Conservation (phyloP, 2,797 vertebrate species). For the Catamblyrhynchus diadema region DNA sequence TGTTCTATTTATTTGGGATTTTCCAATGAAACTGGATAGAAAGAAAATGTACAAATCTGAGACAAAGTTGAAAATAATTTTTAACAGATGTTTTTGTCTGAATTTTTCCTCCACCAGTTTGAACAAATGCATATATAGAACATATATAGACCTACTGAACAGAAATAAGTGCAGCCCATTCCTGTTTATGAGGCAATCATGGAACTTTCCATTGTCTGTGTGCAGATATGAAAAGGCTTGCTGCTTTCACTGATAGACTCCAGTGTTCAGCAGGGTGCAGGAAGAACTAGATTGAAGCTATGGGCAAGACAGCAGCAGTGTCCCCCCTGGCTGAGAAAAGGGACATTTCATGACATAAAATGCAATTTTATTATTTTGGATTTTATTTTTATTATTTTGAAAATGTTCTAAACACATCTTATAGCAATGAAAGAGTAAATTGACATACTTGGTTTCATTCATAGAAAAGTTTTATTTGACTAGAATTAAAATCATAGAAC, state of each 20-base stretch:
- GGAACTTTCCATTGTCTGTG: background rate
- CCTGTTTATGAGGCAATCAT: background rate
- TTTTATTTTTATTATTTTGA: background rate
- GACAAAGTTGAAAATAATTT: slow-evolving; percentile 45
- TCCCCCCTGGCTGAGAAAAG: background rate
- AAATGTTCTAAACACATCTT: background rate
- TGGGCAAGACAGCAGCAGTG: background rate
- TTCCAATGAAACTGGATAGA: slow-evolving; percentile 65
- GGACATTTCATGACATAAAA: background rate
- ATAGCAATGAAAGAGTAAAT: slow-evolving; percentile 44
- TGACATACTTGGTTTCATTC: background rate
- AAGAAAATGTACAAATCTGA: slow-evolving; percentile 48
- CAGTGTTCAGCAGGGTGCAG: background rate
- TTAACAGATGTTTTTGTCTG: slow-evolving; percentile 44
- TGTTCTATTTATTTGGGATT: slow-evolving; percentile 68
- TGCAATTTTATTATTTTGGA: background rate
- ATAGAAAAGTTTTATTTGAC: background rate
- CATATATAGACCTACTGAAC: background rate
- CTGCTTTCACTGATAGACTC: background rate
- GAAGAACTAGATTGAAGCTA: background rate
- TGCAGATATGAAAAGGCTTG: background rate
- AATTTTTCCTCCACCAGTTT: slow-evolving; percentile 3
- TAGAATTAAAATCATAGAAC: slow-evolving; percentile 8
- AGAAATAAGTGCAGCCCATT: background rate
- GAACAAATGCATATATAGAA: background rate